Conservation (phyloP, 1,140 invertebrate species). For the Brachionus sp. region DNA sequence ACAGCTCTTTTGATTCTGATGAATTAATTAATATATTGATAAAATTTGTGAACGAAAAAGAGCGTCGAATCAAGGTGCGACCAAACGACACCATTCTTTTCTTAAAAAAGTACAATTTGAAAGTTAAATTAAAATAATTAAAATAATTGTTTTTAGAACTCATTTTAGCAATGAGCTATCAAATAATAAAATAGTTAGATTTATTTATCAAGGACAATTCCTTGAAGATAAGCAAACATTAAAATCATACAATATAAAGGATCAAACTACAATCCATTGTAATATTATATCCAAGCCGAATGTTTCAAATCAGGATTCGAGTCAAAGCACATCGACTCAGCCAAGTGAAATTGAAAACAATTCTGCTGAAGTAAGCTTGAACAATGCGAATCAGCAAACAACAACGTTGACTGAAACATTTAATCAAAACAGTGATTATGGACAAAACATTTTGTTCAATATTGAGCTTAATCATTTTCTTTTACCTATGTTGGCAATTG, state of each 20-base stretch:
- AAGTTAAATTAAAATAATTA: background rate
- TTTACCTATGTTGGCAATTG: conserved; percentile 9
- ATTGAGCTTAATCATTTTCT: conserved; percentile 13
- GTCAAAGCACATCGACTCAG: background rate
- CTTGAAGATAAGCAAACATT: conserved; percentile 23
- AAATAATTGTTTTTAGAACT: background rate
- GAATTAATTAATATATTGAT: conserved; percentile 27
- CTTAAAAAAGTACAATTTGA: conserved; percentile 25
- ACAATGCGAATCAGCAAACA: background rate
- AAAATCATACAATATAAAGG: conserved; percentile 30
- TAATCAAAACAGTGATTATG: background rate
- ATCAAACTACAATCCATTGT: conserved; percentile 44
- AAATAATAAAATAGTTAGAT: conserved; percentile 44
- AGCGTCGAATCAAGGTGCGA: conserved; percentile 2
- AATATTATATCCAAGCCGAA: background rate
- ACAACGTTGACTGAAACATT: background rate
- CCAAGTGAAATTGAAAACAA: background rate
- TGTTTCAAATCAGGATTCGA: background rate
- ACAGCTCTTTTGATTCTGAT: background rate
- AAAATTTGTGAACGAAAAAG: conserved; percentile 40
- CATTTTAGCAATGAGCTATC: conserved; percentile 30
- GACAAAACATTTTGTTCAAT: background rate
- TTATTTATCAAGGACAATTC: conserved; percentile 45
- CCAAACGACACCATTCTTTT: conserved; percentile 13
- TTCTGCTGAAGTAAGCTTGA: background rate